These are phyloP conservation scores for Cairina moschata DNA, from an alignment of 2,113 vertebrate species.

Conservation along the genomic window DNA sequence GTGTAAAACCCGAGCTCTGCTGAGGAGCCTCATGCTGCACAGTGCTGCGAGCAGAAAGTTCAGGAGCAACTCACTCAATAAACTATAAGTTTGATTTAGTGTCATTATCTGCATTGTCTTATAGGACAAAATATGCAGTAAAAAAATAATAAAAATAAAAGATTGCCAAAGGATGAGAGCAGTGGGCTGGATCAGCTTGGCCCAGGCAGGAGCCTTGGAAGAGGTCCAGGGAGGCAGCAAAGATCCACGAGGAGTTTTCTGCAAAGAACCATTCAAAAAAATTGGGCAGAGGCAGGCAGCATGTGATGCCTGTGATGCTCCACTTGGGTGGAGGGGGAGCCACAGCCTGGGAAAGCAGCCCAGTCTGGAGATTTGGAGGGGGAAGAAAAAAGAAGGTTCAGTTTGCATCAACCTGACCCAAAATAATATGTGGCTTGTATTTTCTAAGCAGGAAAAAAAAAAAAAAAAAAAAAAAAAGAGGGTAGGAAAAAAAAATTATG, in stretches of 20 bases:
- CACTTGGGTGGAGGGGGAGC: not conserved
- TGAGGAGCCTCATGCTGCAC: not conserved
- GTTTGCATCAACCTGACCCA: not conserved
- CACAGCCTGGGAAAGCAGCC: not conserved
- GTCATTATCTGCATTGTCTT: not conserved
- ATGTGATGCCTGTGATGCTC: not conserved
- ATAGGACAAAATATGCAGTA: not conserved
- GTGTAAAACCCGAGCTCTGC: not conserved
- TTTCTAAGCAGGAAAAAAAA: not conserved
- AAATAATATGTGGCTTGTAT: not conserved
- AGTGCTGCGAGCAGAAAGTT: not conserved
- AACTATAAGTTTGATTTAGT: not conserved
- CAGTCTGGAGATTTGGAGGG: not conserved
- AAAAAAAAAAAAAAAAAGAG: not conserved
- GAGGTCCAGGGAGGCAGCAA: not conserved
- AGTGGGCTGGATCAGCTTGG: not conserved
- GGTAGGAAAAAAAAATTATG: not conserved
- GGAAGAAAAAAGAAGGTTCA: not conserved
- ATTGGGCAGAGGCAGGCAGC: not conserved
- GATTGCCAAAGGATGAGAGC: not conserved
- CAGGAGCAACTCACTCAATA: not conserved
- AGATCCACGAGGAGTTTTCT: slow-evolving; percentile 41
- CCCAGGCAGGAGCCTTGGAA: slow-evolving; percentile 11
- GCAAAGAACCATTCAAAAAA: slow-evolving; percentile 27
- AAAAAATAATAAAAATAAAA: not conserved